Base-by-base conservation (phyloP, 2,888 invertebrate species). In the Epiblema foenella region DNA sequence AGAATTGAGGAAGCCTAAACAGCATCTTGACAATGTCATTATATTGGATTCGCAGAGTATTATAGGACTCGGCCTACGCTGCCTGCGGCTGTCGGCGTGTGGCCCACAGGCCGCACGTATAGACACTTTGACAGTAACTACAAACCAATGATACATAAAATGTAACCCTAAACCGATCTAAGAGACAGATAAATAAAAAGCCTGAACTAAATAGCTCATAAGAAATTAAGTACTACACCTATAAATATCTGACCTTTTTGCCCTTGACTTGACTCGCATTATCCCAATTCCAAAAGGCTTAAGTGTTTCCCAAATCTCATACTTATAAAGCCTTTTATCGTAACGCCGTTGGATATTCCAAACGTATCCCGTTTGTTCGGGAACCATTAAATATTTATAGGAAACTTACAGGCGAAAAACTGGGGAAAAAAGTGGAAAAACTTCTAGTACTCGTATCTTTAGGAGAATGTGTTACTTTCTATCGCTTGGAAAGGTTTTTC, bases 351-450 rank as follows among this genome's bases (percentile, higher is more conserved):
- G 24, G 24, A 56, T 66, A 66, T 60, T n/a, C 66, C 29, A 49
- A 64, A 56, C 57, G 39, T 17, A 17, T 37, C 10, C 17, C 37
- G 33, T 59, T 64, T 39, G 42, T 29, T 56, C 70, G 60, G 54
- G 64, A 52, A 58, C 66, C 51, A 66, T 71, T 71, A 71, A 66
- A 71, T 71, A 71, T 71, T 71, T 71, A 71, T 67, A 51, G 66
- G 66, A 49, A 66, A 71, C 60, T 66, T 39, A 56, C 20, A 57
- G 37, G 49, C 39, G 59, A 67, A 71, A 71, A 69, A 69, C 58
- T 33, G 39, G 37, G 51, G 15, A 52, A 58, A 65, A 60, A 62
- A 24, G 66, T 67, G 52, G 62, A 71, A 67, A 56, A 65, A 57
- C n/a, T 33, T n/a, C n/a, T n/a, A n/a, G n/a, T n/a, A n/a, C 9